A percentile compares a stretch with the other conserved stretches of the same genome.
Evolutionary conservation across 2,113 vertebrate species (phyloP).

Genomic region (Chaenocephalus aceratus): DNA sequence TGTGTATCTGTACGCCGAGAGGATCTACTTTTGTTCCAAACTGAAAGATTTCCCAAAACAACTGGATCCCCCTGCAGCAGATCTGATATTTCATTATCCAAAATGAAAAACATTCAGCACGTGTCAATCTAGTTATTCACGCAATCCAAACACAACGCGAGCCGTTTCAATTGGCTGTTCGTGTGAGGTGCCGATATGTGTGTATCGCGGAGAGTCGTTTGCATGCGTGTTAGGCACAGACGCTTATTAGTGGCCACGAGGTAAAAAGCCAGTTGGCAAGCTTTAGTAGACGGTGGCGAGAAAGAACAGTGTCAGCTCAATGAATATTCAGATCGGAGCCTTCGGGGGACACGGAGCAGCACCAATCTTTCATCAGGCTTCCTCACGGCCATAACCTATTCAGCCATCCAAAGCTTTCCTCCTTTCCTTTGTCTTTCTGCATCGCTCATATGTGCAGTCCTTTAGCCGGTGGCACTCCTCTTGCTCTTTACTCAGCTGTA

Average conservation of each 20-base stretch:
- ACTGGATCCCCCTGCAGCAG: constrained; percentile 9
- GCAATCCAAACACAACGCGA: constrained; percentile 10
- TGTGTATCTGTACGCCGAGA: neutral
- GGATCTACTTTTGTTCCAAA: constrained; percentile 33
- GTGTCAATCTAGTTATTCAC: neutral
- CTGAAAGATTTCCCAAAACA: constrained; percentile 33
- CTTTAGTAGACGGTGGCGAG: constrained; percentile 64
- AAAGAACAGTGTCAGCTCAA: constrained; percentile 71
- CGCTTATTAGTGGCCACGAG: constrained; percentile 71
- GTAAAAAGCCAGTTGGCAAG: constrained; percentile 74
- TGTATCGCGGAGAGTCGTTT: constrained; percentile 39
- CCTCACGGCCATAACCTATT: constrained; percentile 56
- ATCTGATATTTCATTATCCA: constrained; percentile 46
- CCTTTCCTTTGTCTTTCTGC: constrained; percentile 19
- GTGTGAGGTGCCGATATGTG: neutral
- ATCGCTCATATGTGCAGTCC: constrained; percentile 4
- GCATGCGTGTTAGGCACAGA: constrained; percentile 56
- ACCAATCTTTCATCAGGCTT: constrained; percentile 70
- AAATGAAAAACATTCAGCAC: constrained; percentile 28
- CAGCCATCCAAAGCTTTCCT: neutral
- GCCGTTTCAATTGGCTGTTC: constrained; percentile 8
- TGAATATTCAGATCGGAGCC: constrained; percentile 79
- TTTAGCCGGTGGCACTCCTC: neutral
- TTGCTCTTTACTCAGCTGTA: constrained; percentile 45
- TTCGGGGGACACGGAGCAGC: constrained; percentile 70